Percentiles rank a stretch among this genome's conserved stretches.
Conservation (phyloP, 2,113 vertebrate genomes). For the Cyphomyrus plagiostoma region DNA sequence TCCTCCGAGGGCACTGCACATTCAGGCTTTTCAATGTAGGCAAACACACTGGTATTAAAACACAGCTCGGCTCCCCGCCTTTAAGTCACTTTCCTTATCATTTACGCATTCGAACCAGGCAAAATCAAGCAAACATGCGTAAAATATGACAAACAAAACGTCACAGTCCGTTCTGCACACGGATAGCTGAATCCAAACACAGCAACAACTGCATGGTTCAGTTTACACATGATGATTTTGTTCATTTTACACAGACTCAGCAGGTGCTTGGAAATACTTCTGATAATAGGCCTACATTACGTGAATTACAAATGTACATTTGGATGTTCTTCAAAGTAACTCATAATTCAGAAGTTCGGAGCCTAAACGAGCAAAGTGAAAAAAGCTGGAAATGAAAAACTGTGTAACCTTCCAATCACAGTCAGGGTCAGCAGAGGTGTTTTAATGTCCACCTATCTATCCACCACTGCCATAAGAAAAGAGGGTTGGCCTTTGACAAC, state of each 20-base stretch:
- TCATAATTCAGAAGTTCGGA: background rate
- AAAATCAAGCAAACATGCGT: background rate
- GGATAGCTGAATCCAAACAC: background rate
- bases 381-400: background rate
- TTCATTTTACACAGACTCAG: background rate
- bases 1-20: background rate
- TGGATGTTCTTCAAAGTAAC: background rate
- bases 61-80: background rate
- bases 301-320: background rate
- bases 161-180: background rate
- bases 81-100: background rate
- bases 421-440: background rate
- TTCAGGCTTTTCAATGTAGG: background rate
- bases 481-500: background rate
- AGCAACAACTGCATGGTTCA: background rate
- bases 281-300: background rate
- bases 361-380: background rate
- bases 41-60: background rate
- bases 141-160: background rate
- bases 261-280: background rate
- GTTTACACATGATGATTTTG: background rate
- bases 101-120: background rate
- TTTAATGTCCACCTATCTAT: background rate
- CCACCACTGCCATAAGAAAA: background rate
- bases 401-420: background rate